phyloP scores from a whole-genome alignment of 2,888 invertebrate species.

The Epistrophe eligans region DNA sequence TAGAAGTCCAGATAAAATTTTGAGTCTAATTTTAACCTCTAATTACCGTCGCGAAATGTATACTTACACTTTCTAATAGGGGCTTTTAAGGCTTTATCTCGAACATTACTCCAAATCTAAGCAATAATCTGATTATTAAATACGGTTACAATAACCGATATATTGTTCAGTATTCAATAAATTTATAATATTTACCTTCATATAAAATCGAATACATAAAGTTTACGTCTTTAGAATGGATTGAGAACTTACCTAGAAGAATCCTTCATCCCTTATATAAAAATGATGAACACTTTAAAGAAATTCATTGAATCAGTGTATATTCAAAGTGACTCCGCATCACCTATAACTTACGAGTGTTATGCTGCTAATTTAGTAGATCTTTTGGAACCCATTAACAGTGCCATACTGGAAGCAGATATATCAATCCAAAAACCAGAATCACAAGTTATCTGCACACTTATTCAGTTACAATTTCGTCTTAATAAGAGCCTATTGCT shows the following conservation, averaged over 20 bases:
- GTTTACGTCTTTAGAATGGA: slow-evolving; percentile 76
- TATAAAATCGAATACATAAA: not conserved
- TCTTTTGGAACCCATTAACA: slow-evolving; percentile 82
- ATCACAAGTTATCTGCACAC: slow-evolving; percentile 81
- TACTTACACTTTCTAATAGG: too few species aligned
- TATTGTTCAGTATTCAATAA: too few species aligned
- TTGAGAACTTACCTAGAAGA: slow-evolving; percentile 78
- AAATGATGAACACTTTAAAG: slow-evolving; percentile 81
- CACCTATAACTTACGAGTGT: slow-evolving; percentile 84
- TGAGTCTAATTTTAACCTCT: too few species aligned
- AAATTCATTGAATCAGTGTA: slow-evolving; percentile 82
- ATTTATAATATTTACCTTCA: not conserved
- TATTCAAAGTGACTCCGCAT: slow-evolving; percentile 75
- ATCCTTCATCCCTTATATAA: slow-evolving; percentile 79
- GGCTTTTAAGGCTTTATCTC: too few species aligned
- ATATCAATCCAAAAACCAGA: slow-evolving; percentile 82
- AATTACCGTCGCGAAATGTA: too few species aligned
- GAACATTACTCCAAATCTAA: too few species aligned
- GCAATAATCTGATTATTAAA: too few species aligned
- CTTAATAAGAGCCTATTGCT: slow-evolving; percentile 81
- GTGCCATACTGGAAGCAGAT: slow-evolving; percentile 82
- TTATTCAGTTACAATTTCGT: slow-evolving; percentile 82
- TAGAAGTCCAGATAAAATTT: too few species aligned
- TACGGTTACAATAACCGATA: too few species aligned
- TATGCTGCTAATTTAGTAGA: slow-evolving; percentile 84